Conservation (phyloP, 1,140 invertebrate species). For the Lepidurus packardi region DNA sequence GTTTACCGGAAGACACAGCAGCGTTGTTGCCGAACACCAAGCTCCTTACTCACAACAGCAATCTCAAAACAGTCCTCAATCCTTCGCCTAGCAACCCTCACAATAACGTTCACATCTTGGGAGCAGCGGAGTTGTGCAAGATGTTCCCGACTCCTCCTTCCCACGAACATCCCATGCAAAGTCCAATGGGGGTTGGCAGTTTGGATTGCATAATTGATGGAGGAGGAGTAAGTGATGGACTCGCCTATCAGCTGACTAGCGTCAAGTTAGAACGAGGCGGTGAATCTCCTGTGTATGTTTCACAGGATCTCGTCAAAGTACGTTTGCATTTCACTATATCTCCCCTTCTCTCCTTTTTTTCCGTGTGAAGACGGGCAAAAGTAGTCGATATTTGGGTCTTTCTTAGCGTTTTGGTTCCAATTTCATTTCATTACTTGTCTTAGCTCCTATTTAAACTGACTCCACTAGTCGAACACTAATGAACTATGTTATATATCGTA, state of each 20-base stretch:
- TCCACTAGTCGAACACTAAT: neutral
- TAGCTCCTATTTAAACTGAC: neutral
- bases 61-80: conserved; percentile 42
- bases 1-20: conserved; percentile 48
- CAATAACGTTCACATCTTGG: conserved; percentile 53
- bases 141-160: conserved; percentile 98
- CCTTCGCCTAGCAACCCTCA: conserved; percentile 46
- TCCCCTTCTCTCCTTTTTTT: neutral
- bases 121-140: conserved; percentile 81
- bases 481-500: conserved; percentile 37
- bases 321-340: neutral
- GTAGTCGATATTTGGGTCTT: neutral
- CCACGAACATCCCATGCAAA: conserved; percentile 71
- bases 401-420: neutral
- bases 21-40: conserved; percentile 33
- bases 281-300: conserved; percentile 32
- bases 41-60: conserved; percentile 37
- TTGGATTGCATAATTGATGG: conserved; percentile 29
- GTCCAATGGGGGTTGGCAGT: conserved; percentile 44
- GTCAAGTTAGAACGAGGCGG: conserved; percentile 37
- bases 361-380: neutral
- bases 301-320: conserved; percentile 6
- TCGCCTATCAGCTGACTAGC: conserved; percentile 32
- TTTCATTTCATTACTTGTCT: neutral
- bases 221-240: conserved; percentile 33